Base-by-base conservation (phyloP, 2,888 invertebrate species). In the Rotaria magnacalcarata region DNA sequence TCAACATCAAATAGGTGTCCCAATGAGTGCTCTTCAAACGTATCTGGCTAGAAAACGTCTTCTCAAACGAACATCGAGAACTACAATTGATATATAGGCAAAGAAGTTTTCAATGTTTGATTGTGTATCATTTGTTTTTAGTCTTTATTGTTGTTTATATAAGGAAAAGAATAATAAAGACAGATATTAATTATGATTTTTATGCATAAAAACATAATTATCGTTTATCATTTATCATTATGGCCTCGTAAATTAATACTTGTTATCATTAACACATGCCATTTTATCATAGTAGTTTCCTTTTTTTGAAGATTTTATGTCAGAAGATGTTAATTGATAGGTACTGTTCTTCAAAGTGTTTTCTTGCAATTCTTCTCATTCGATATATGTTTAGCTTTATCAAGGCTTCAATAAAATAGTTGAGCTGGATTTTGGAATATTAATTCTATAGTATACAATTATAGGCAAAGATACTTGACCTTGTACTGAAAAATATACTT, bases 1-100 rank as follows among this genome's bases (percentile, higher is more conserved):
- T 67, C 34, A 4, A 6, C 67, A 67, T 19, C 67, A 14, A 34
- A 19, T 34, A 67, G 67, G 67, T 67, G 67, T 34, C 67, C 67
- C 67, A 19, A 67, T 67, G 67, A 67, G 67, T 67, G 67, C 67
- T 67, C 67, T 67, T 67, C 67, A 67, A 67, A 67, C 67, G 34
- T 34, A 67, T 67, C 67, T 67, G 34, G 67, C 34, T 67, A 67
- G 67, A 19, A 67, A 67, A 67, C 67, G 67, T 67, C 67, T 67
- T 67, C 67, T 67, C 27, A 67, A 67, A 67, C 67, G 67, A 67
- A 67, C 67, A 67, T 67, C 67, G 19, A 67, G 67, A 67, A 67
- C 67, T 67, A 67, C 34, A 67, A 14, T 67, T 34, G 67, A 67
- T 67, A 67, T 67, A 19, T 67, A 67, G 67, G 67, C 6, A 67